Conservation (phyloP, 1,140 invertebrate genomes). For the Calycopis cecrops region DNA sequence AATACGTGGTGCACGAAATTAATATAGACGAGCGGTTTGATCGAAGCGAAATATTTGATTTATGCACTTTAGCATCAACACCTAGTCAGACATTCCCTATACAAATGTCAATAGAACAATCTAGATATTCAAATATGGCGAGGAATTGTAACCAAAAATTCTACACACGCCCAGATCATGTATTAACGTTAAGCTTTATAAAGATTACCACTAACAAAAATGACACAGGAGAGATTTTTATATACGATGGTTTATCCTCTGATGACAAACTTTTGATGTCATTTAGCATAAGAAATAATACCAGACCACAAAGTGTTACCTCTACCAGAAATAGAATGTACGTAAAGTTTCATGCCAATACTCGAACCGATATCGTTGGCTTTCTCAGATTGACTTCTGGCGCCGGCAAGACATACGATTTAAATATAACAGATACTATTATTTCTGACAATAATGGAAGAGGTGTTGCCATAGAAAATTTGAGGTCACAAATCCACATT, state of each 20-base stretch:
- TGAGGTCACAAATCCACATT: conserved; percentile 87
- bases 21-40: conserved; percentile 82
- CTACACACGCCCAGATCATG: conserved; percentile 83
- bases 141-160: conserved; percentile 87
- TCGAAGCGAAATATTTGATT: conserved; percentile 84
- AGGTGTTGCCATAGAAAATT: conserved; percentile 90
- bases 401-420: conserved; percentile 87
- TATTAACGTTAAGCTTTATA: conserved; percentile 89
- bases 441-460: conserved; percentile 94
- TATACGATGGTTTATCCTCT: conserved; percentile 85
- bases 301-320: conserved; percentile 89
- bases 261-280: conserved; percentile 81
- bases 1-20: conserved; percentile 88
- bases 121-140: conserved; percentile 78
- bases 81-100: conserved; percentile 89
- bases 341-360: conserved; percentile 83
- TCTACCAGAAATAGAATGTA: conserved; percentile 85
- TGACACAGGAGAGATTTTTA: conserved; percentile 82
- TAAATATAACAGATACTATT: conserved; percentile 90
- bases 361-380: conserved; percentile 81
- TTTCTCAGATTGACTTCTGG: conserved; percentile 87
- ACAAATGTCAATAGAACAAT: conserved; percentile 85
- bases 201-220: conserved; percentile 85
- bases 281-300: conserved; percentile 84
- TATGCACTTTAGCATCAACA: conserved; percentile 89